These are phyloP conservation scores for Drosophila varians DNA, from an alignment of 1,140 invertebrate genomes.

Conservation along the genomic window DNA sequence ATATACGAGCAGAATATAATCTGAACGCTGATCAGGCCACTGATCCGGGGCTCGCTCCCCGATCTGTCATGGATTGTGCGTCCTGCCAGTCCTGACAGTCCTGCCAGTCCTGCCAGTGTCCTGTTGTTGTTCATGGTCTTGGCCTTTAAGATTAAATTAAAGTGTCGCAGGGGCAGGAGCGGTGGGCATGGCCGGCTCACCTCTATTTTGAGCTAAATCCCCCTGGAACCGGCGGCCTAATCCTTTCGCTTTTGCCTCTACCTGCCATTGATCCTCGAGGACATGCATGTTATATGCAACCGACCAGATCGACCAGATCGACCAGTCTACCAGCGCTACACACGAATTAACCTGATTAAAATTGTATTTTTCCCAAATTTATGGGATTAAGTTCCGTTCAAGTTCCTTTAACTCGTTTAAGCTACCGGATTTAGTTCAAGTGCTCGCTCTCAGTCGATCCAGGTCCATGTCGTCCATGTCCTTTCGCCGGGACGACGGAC, in stretches of 20 bases:
- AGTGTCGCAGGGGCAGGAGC: constrained; percentile 63
- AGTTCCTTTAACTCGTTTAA: constrained; percentile 83
- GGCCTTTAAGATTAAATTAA: constrained; percentile 74
- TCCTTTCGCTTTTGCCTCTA: constrained; percentile 58
- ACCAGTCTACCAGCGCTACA: constrained; percentile 66
- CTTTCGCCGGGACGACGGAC: constrained; percentile 11
- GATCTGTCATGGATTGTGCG: background rate
- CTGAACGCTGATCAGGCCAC: constrained; percentile 57
- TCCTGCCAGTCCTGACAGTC: background rate
- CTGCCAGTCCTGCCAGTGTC: background rate
- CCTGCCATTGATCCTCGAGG: constrained; percentile 29
- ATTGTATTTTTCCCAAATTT: constrained; percentile 83
- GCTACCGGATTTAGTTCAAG: constrained; percentile 82
- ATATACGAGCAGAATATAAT: constrained; percentile 74
- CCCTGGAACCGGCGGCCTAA: constrained; percentile 40
- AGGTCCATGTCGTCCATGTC: no score
- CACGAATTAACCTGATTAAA: constrained; percentile 83
- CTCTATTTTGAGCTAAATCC: constrained; percentile 61
- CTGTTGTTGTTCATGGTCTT: no score
- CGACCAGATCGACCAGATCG: no score
- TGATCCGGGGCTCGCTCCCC: constrained; percentile 29
- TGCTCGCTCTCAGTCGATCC: constrained; percentile 26
- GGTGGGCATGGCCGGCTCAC: constrained; percentile 32
- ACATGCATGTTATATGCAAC: constrained; percentile 11
- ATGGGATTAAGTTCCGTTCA: constrained; percentile 83